phyloP scores from a whole-genome alignment of 2,888 invertebrate genomes.

The Ornithoptera priamus region DNA sequence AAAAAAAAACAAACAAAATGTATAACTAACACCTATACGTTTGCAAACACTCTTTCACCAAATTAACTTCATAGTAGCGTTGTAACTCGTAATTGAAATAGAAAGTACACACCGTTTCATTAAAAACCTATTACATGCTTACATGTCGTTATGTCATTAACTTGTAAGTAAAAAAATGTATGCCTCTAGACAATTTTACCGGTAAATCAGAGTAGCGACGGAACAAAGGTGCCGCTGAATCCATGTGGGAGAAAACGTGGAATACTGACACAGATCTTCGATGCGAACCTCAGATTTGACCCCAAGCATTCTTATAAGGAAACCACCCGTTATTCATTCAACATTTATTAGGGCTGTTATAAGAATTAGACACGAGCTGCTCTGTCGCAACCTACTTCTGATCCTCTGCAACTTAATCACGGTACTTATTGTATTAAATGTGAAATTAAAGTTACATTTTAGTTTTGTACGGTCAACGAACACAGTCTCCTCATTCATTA shows the following conservation, averaged over 20 bases:
- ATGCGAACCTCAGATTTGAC: conserved; percentile 69
- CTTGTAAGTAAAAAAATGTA: conserved; percentile 37
- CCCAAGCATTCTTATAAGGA: conserved; percentile 71
- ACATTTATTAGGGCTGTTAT: conserved; percentile 55
- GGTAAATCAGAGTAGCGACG: conserved; percentile 43
- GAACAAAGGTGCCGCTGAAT: conserved; percentile 40
- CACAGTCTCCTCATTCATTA: no score
- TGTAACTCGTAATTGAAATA: conserved; percentile 54
- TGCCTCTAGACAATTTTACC: conserved; percentile 41
- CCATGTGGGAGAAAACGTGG: conserved; percentile 71
- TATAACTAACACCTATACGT: conserved; percentile 32
- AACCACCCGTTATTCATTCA: conserved; percentile 67
- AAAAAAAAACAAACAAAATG: conserved; percentile 26
- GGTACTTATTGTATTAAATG: conserved; percentile 1
- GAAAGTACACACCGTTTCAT: conserved; percentile 57
- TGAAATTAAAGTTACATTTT: not conserved
- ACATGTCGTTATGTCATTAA: conserved; percentile 46
- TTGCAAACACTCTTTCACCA: conserved; percentile 38
- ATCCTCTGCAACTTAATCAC: conserved; percentile 4
- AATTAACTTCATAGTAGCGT: conserved; percentile 43
- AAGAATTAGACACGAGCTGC: conserved; percentile 26
- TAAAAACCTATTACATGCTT: conserved; percentile 46
- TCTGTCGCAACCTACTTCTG: conserved; percentile 11
- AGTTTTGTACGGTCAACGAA: no score
- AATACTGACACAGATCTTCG: conserved; percentile 72